Evolutionary conservation across 2,113 vertebrate species (phyloP), one percentile per base, ranked within the genome.

Genomic region (Irena cyanogastra): DNA sequence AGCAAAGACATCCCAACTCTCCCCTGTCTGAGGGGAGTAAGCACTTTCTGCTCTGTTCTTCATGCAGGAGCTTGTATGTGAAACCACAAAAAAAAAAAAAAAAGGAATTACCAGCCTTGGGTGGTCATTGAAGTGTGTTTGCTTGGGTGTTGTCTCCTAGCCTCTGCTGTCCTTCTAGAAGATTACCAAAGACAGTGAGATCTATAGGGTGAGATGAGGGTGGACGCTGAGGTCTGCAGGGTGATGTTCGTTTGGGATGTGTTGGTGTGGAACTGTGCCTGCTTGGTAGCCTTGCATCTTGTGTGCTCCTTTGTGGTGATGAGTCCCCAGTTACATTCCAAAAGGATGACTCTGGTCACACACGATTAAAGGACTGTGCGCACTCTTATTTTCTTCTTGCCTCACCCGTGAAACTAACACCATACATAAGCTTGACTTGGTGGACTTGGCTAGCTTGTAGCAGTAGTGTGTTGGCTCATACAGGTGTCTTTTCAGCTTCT

Each of bases 381-480:
- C 4, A 9, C 7, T 64, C 6, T 37, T 28, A 18, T 13, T 83
- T 68, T 76, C 45, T 76, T 44, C 53, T 54, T 69, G n/a, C 22
- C 20, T 45, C 18, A 39, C 37, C 26, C 0, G 0, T 59, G 37
- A 65, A 68, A 10, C 20, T 5, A 30, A 16, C 47, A 44, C 12
- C 16, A 19, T 2, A 0, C 10, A 0, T 35, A 14, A 35, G 33
- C 61, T 41, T 72, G 44, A 49, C 39, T 60, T 64, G 33, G 2
- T 78, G 44, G 57, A 20, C 33, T 59, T 60, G 23, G 21, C 35
- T 66, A 22, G 21, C 20, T 78, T 75, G 7, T 37, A 53, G 49
- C 28, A 64, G 39, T 35, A 26, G 7, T 5, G 3, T 53, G 30
- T 56, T 0, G 0, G 27, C 44, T 83, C 10, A 11, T 33, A n/a